Evolutionary conservation across 2,113 vertebrate genomes (phyloP).

Genomic region (Ptychochromis oligacanthus): DNA sequence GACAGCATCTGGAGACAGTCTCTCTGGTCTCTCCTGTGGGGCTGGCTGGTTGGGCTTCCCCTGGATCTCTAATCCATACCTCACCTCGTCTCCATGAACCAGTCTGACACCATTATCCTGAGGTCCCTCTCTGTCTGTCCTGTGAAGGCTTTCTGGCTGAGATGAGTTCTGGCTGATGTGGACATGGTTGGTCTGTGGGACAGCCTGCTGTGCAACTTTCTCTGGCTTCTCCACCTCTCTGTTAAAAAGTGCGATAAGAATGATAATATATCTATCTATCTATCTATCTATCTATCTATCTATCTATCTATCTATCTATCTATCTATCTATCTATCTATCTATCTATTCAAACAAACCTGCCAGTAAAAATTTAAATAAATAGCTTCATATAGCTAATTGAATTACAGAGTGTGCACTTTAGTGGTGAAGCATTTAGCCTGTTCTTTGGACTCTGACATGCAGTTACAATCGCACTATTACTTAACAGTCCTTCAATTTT

Average conservation of each 20-base stretch:
- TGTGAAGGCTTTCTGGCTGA: constrained; percentile 75
- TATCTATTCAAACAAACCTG: no score
- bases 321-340: no score
- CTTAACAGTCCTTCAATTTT: not conserved
- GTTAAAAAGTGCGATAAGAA: constrained; percentile 18
- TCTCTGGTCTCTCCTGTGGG: constrained; percentile 76
- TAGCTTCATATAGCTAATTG: not conserved
- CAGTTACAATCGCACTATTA: not conserved
- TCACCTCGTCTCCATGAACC: constrained; percentile 77
- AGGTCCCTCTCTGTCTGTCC: constrained; percentile 74
- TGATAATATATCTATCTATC: no score
- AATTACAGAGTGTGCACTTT: not conserved
- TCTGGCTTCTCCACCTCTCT: constrained; percentile 87
- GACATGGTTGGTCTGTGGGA: constrained; percentile 88
- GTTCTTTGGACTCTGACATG: not conserved
- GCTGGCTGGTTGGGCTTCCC: constrained; percentile 75
- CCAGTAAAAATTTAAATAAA: not conserved
- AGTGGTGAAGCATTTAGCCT: not conserved
- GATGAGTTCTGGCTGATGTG: constrained; percentile 78
- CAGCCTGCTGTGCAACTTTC: constrained; percentile 83
- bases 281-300: no score
- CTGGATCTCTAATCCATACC: constrained; percentile 81
- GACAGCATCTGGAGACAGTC: constrained; percentile 80
- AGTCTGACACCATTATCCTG: constrained; percentile 74
- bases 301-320: no score